Percentiles rank a stretch among this genome's conserved stretches.
Conservation (phyloP, 2,797 vertebrate species). For the Graptemys geographica region DNA sequence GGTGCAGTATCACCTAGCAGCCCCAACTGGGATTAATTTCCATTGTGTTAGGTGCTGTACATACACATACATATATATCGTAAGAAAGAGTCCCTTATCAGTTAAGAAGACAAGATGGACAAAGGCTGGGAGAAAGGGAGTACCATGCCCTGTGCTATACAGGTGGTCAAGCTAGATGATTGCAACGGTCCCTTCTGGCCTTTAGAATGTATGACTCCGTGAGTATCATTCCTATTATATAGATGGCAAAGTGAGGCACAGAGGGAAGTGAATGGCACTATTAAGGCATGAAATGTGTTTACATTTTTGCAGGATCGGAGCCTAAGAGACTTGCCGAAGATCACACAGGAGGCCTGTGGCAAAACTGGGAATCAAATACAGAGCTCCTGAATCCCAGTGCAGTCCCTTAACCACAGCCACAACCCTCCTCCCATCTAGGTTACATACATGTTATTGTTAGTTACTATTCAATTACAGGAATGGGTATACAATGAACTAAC, state of each 20-base stretch:
- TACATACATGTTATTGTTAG: accelerated
- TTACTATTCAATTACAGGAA: neutral
- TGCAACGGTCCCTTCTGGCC: neutral
- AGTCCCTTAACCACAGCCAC: accelerated
- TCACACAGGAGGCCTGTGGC: neutral
- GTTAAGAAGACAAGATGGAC: neutral
- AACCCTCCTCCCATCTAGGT: accelerated
- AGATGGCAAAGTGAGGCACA: accelerated
- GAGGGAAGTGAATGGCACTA: neutral
- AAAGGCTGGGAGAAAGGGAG: neutral
- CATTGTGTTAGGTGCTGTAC: neutral
- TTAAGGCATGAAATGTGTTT: neutral
- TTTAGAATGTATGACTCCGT: neutral
- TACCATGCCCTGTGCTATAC: too few species aligned
- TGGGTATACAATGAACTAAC: accelerated
- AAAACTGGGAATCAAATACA: neutral
- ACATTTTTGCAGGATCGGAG: neutral
- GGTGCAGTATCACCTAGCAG: neutral
- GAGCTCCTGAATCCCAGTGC: accelerated
- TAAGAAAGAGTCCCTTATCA: neutral
- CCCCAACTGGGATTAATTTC: neutral
- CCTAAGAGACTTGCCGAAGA: neutral
- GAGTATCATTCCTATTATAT: accelerated
- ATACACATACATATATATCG: accelerated
- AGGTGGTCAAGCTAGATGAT: too few species aligned